phyloP scores from a whole-genome alignment of 2,113 vertebrate genomes.

The Prochilodus magdalenae region DNA sequence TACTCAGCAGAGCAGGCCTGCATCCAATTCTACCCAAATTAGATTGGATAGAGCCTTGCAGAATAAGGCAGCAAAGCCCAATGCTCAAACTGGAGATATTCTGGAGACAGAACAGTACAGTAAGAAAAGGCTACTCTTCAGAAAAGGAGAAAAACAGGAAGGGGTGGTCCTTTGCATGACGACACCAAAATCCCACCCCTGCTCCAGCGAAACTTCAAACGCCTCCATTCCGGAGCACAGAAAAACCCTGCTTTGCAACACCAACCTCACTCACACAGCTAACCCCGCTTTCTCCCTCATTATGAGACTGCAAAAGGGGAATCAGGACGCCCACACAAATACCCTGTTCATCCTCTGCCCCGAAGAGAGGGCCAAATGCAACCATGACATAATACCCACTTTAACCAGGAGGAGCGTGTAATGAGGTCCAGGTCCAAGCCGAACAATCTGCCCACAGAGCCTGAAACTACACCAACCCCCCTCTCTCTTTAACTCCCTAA shows the following conservation, averaged over 20 bases:
- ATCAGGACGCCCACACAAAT: conserved; percentile 15
- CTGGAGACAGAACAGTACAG: conserved; percentile 27
- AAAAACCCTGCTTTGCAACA: background rate
- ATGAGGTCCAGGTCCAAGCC: conserved; percentile 17
- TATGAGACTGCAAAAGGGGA: background rate
- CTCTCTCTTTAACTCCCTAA: conserved; percentile 7
- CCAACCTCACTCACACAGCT: background rate
- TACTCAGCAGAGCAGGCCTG: conserved; percentile 9
- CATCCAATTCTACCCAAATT: conserved; percentile 31
- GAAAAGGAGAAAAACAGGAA: conserved; percentile 73
- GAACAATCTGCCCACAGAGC: background rate
- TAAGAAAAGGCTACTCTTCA: conserved; percentile 61
- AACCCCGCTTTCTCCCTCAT: background rate
- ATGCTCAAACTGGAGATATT: background rate
- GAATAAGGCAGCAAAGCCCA: background rate
- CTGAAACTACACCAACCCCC: background rate
- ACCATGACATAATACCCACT: conserved; percentile 26
- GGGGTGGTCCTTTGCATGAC: conserved; percentile 52
- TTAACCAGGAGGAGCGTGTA: conserved; percentile 4
- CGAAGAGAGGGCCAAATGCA: conserved; percentile 26
- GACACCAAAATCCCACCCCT: conserved; percentile 32
- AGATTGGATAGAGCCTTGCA: conserved; percentile 52
- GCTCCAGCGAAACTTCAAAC: conserved; percentile 13
- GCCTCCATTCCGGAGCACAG: background rate
- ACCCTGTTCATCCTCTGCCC: background rate